Evolutionary conservation across 2,113 vertebrate genomes (phyloP), one percentile per base, ranked within the genome.

Genomic region (Copsychus sechellarum): DNA sequence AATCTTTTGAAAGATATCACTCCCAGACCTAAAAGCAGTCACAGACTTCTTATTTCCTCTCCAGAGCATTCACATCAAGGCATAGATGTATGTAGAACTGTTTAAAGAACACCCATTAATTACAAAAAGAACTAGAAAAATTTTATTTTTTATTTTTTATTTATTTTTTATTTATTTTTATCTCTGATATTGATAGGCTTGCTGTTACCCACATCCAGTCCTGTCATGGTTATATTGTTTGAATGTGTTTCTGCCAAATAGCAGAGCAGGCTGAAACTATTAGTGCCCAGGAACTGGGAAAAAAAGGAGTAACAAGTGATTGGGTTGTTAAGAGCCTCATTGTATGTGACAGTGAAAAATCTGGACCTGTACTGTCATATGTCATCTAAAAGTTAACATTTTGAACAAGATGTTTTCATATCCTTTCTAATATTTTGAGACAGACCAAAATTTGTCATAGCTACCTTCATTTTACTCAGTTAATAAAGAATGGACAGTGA

Each of bases 401-500:
- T 16, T 7, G 40, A 96, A 78, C 88, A 94, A 96, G 95, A 90
- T 97, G 93, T 96, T 97, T 96, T 96, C 87, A 57, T n/a, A 8
- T 88, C 86, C 87, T 95, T 97, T 92, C 93, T 97, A 94, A 96
- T 95, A 72, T 73, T 95, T 94, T 61, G 65, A 90, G 85, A 62
- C 61, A 71, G 71, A 92, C 93, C 80, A 92, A 81, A 72, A 93
- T 96, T 95, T 86, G 90, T 95, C 78, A 86, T 86, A 73, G 87
- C 88, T 96, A 74, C 90, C 92, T 96, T 97, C 89, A 92, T 97
- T 97, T 97, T 95, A 86, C 81, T 89, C 80, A 76, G 88, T 96
- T 95, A 96, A 96, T 94, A 95, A 97, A 95, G 90, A 96, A 96
- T 90, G 96, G 97, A 95, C 94, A 92, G 93, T 70, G 14, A 92